Conservation (phyloP, 2,797 vertebrate species). For the Amblyraja radiata region DNA sequence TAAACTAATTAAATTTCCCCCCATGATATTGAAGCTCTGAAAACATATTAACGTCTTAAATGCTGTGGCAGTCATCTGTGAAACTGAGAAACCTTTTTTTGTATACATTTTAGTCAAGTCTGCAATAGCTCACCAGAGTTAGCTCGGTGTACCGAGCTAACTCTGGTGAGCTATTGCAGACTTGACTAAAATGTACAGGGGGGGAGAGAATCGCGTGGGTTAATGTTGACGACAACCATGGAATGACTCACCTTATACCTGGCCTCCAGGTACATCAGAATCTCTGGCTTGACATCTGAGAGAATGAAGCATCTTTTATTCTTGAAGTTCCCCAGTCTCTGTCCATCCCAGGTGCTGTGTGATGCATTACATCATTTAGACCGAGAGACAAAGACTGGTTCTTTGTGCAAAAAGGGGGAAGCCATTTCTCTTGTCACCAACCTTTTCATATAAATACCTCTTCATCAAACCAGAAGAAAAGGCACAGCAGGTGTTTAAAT, state of each 20-base stretch:
- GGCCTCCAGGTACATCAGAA: constrained; percentile 23
- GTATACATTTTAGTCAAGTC: not conserved
- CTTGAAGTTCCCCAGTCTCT: constrained; percentile 24
- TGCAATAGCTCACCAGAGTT: too few species aligned
- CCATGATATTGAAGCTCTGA: not conserved
- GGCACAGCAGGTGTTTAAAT: constrained; percentile 8
- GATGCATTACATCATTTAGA: constrained; percentile 36
- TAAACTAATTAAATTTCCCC: not conserved
- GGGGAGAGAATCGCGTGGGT: not conserved
- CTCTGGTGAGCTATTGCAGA: not conserved
- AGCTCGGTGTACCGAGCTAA: too few species aligned
- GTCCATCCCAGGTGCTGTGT: constrained; percentile 29
- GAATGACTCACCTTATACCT: constrained; percentile 3
- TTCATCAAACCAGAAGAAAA: constrained; percentile 5
- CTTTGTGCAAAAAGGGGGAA: not conserved
- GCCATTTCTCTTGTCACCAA: constrained; percentile 26
- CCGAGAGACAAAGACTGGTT: constrained; percentile 36
- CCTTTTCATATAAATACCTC: constrained; percentile 29
- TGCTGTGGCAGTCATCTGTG: too few species aligned
- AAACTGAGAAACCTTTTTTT: not conserved
- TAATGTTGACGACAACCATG: not conserved
- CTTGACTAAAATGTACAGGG: not conserved
- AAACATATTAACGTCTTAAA: not conserved
- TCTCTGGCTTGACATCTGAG: constrained; percentile 29
- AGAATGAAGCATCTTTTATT: constrained; percentile 30